Base-by-base conservation (phyloP, 2,888 invertebrate species). In the Subacronicta megacephala region DNA sequence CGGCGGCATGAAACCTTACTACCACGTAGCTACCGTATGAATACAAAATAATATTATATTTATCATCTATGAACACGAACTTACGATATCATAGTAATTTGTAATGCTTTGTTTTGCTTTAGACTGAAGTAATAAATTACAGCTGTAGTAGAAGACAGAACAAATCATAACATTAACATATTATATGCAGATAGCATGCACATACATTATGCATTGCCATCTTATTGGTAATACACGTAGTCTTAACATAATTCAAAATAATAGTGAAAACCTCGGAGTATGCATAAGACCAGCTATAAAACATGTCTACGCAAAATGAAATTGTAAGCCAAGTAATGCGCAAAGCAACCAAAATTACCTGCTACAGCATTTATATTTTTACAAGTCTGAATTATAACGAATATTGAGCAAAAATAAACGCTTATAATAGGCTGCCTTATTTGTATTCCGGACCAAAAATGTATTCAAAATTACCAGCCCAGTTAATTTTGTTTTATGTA, bases 1-100 rank as follows among this genome's bases (percentile, higher is more conserved):
- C 62, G 70, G 64, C 63, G 66, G 75, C 70, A 79, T 44, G 86
- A 83, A 86, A 83, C 88, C 88, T 83, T 81, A 78, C 82, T 76
- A 76, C 77, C 64, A 59, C 44, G 37, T 57, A 69, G 47, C 46
- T 38, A 62, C 70, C 67, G 63, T 80, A 79, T 81, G 83, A 82
- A 86, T 84, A 83, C 72, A 82, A 80, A 81, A 83, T 80, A 59
- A 51, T 60, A 17, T 41, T 36, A 43, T 41, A 52, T 51, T 37
- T 56, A 51, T 37, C 58, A 56, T 66, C 20, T 49, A 49, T 44
- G 36, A 62, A 58, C 54, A 58, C 42, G 37, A 62, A 58, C 50
- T 47, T 36, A 65, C 51, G 37, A 62, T 65, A 57, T 35, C 20
- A 3, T 15, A 55, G 29, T 29, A 71, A 69, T 55, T 35, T 31